These are phyloP conservation scores for Isaurus tuberculatus DNA, from an alignment of 92 coral and sea anemone genomes.

Conservation along the genomic window DNA sequence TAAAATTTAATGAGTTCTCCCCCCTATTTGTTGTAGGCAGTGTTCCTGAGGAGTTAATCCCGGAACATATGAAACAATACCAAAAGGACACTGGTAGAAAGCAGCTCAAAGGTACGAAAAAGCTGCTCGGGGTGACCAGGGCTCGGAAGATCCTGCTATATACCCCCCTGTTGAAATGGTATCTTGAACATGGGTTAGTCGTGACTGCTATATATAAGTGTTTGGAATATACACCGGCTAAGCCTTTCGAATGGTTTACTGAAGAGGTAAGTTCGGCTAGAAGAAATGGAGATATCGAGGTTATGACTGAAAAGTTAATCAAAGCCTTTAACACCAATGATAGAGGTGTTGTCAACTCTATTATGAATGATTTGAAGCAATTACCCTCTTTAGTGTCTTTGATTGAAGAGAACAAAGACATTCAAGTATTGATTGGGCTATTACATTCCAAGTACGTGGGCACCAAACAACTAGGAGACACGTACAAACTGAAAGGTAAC, in stretches of 20 bases:
- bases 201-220: too few species aligned
- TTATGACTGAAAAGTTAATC: slow-evolving; percentile 8
- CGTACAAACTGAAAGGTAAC: too few species aligned
- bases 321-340: not conserved
- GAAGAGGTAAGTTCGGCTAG: not conserved
- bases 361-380: not conserved
- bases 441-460: not conserved
- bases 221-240: not conserved
- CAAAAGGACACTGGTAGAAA: slow-evolving; percentile 4
- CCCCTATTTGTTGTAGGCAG: slow-evolving; percentile 1
- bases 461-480: not conserved
- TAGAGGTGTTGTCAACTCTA: not conserved
- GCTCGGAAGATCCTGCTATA: not conserved
- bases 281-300: slow-evolving; percentile 15
- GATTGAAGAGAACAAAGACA: not conserved
- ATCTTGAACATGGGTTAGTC: too few species aligned
- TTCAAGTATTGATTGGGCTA: slow-evolving; percentile 8
- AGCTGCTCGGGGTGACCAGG: too few species aligned
- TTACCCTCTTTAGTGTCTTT: not conserved
- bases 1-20: too few species aligned
- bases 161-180: too few species aligned
- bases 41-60: not conserved
- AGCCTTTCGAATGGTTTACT: slow-evolving; percentile 1
- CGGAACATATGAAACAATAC: too few species aligned
- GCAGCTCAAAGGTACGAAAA: not conserved